Evolutionary conservation across 2,888 invertebrate species (phyloP).

Genomic region (Acheta domesticus): DNA sequence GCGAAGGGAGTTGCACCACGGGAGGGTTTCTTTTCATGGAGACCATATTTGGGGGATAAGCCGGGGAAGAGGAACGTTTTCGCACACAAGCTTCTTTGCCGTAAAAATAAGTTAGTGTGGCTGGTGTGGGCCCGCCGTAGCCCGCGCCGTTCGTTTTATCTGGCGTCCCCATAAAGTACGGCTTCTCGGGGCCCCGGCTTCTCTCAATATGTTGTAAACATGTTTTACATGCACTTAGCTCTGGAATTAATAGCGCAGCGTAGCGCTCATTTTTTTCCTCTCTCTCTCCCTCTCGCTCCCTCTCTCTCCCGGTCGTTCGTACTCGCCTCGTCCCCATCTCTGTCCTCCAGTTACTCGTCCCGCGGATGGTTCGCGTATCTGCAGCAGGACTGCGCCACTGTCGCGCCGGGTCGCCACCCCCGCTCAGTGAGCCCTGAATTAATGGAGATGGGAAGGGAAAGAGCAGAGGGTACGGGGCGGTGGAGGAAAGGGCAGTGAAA

Average conservation of each 20-base stretch:
- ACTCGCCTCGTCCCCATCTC: too few species aligned
- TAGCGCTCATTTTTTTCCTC: neutral
- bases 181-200: neutral
- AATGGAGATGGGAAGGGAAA: too few species aligned
- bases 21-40: neutral
- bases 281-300: neutral
- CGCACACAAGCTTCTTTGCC: slow-evolving; percentile 10
- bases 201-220: slow-evolving; percentile 18
- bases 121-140: neutral
- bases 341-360: too few species aligned
- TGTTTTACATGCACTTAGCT: slow-evolving; percentile 10
- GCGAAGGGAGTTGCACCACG: neutral
- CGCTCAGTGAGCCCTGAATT: too few species aligned
- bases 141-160: neutral
- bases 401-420: too few species aligned
- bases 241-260: slow-evolving; percentile 5
- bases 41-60: slow-evolving; percentile 18
- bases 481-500: too few species aligned
- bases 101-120: slow-evolving; percentile 12
- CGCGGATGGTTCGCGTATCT: too few species aligned
- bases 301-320: too few species aligned
- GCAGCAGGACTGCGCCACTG: too few species aligned
- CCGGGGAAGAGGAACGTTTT: neutral
- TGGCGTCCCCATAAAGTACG: slow-evolving; percentile 6
- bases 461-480: too few species aligned